Base-by-base conservation (phyloP, 2,113 vertebrate species). In the Origma solitaria region DNA sequence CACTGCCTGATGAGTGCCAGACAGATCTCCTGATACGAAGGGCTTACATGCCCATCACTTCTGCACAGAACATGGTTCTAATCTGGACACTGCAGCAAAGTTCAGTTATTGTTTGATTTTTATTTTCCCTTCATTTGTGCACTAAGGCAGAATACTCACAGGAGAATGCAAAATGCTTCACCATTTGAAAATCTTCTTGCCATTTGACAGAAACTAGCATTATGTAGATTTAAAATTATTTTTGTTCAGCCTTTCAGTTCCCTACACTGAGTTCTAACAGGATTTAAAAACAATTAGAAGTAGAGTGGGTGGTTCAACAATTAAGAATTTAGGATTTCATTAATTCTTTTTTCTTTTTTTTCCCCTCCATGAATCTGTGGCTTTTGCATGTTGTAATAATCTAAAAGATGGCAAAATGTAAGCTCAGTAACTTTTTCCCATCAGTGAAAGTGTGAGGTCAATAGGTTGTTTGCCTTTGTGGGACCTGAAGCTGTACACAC, bases 1-100 rank as follows among this genome's bases (percentile, higher is more conserved):
- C 95, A 97, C 97, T 93, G 97, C 97, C 96, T 98, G 98, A 98
- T 95, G 97, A 98, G 98, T 96, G 96, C 97, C 98, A 98, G 98
- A 98, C 98, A 98, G 98, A 98, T 98, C 95, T 97, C 96, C 95
- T 93, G 95, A 92, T 98, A 97, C 45, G 53, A 92, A 96, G 97
- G 97, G 93, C 85, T 98, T 94, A 91, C 94, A 95, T 70, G 96
- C 96, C 96, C 95, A 97, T 97, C 95, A 93, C 95, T 89, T 92
- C 88, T 62, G 47, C 58, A 75, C 31, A 56, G 73, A 94, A 58
- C 45, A 22, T 47, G 90, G 92, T 68, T 95, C 84, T 93, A 87
- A 76, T 92, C 88, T 33, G 70, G 86, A 82, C 86, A 86, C 54
- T 7, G n/a, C 2, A 13, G 79, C 76, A 86, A 83, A 75, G 76